phyloP scores from a whole-genome alignment of 2,113 vertebrate genomes.

The Uropsilus gracilis region DNA sequence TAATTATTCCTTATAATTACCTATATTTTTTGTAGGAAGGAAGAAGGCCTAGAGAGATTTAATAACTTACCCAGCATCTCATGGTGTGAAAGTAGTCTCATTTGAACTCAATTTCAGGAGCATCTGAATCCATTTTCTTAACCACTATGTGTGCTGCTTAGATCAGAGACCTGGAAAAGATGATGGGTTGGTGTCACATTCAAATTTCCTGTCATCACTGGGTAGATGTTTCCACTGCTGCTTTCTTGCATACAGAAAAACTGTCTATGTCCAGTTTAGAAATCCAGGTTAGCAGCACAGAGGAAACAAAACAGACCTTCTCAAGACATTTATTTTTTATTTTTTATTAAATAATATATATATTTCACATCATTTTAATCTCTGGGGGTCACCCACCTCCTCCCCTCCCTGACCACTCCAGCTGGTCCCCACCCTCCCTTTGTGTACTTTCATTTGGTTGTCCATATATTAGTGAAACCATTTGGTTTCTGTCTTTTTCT shows the following conservation, averaged over 20 bases:
- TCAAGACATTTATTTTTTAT: neutral
- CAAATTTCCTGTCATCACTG: neutral
- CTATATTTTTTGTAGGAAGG: neutral
- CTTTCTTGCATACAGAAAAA: conserved; percentile 4
- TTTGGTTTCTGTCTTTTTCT: too few relatives aligned
- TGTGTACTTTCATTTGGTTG: too few relatives aligned
- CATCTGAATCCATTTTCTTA: conserved; percentile 3
- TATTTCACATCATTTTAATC: too few relatives aligned
- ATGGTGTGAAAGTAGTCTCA: neutral
- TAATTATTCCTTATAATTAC: neutral
- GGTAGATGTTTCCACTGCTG: neutral
- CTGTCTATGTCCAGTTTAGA: neutral
- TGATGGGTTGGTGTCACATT: neutral
- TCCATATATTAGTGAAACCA: too few relatives aligned
- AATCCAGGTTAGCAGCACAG: neutral
- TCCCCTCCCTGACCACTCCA: too few relatives aligned
- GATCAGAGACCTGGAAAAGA: neutral
- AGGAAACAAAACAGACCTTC: neutral
- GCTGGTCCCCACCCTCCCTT: too few relatives aligned
- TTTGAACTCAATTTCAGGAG: neutral
- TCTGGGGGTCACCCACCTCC: too few relatives aligned
- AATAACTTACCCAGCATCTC: neutral
- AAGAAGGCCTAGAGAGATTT: neutral
- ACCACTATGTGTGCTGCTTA: neutral
- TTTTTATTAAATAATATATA: too few relatives aligned